A percentile compares a stretch with the other conserved stretches of the same genome.
phyloP scores from a whole-genome alignment of 2,113 vertebrate species.

The Nyctibius bracteatus region DNA sequence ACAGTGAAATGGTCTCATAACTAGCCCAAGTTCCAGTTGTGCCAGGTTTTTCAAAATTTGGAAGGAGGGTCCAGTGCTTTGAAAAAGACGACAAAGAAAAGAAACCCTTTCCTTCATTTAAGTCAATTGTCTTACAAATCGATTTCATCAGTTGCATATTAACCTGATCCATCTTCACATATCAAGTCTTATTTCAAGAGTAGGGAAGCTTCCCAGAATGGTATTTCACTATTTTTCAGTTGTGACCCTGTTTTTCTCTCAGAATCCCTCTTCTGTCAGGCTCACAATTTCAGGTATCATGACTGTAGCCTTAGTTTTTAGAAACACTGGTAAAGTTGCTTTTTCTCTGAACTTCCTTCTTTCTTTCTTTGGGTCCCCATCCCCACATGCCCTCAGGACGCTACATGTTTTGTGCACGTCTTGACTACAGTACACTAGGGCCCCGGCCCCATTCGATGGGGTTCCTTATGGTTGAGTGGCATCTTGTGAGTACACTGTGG shows the following conservation, averaged over 20 bases:
- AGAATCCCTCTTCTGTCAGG: background rate
- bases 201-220: background rate
- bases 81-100: background rate
- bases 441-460: background rate
- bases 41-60: background rate
- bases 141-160: background rate
- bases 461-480: background rate
- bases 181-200: background rate
- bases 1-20: background rate
- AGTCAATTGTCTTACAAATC: background rate
- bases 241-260: background rate
- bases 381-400: background rate
- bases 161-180: background rate
- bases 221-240: background rate
- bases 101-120: background rate
- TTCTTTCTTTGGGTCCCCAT: background rate
- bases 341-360: background rate
- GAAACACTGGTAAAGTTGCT: background rate
- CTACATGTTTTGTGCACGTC: background rate
- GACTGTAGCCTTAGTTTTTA: background rate
- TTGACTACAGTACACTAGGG: background rate
- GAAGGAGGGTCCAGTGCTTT: background rate
- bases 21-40: background rate
- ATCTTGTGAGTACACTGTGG: background rate
- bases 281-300: background rate